These are phyloP conservation scores for Lytechinus variegatus DNA, from an alignment of 35 echinoderm and acorn worm genomes.

Conservation along the genomic window DNA sequence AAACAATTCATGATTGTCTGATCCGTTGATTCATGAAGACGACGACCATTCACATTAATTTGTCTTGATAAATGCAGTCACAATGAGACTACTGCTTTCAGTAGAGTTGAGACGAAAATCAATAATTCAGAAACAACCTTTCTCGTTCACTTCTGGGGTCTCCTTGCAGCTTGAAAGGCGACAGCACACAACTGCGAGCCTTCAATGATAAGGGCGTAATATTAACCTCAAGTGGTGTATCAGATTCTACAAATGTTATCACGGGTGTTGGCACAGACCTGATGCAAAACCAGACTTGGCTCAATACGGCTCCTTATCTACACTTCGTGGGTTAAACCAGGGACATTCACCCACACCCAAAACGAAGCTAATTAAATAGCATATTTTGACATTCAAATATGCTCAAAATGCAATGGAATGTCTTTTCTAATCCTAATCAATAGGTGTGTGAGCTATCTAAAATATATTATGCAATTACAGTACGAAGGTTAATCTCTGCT, in stretches of 20 bases:
- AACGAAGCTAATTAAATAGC: not conserved
- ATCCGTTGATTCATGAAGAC: not conserved
- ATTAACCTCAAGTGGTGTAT: too few species aligned
- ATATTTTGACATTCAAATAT: not conserved
- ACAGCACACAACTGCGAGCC: not conserved
- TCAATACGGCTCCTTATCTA: not conserved
- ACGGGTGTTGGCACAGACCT: not conserved
- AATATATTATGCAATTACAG: too few species aligned
- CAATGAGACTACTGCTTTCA: not conserved
- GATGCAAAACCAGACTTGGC: not conserved
- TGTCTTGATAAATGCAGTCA: not conserved
- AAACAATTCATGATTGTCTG: not conserved
- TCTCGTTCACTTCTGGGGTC: not conserved
- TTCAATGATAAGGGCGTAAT: not conserved
- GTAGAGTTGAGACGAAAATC: not conserved
- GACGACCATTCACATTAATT: not conserved
- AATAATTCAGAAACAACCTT: not conserved
- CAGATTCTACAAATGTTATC: not conserved
- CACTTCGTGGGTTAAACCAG: not conserved
- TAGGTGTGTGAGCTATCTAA: too few species aligned
- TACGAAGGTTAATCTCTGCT: not conserved
- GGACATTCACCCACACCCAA: not conserved
- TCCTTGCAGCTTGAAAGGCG: not conserved
- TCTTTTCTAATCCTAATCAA: too few species aligned
- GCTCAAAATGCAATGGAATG: too few species aligned